phyloP scores from a whole-genome alignment of 2,888 invertebrate genomes.

The Nasonia oneida region DNA sequence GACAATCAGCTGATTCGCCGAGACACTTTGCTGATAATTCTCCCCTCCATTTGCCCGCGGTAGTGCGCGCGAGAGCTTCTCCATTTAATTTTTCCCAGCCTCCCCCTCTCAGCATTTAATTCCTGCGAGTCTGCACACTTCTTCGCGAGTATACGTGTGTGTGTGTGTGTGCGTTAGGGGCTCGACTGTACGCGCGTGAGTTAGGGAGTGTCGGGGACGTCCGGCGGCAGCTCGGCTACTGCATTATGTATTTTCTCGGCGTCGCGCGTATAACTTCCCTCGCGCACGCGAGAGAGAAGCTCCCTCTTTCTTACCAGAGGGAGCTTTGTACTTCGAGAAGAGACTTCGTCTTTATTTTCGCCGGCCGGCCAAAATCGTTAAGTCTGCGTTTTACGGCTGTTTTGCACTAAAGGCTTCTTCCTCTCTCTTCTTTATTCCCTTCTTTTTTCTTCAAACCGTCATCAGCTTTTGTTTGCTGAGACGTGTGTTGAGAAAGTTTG shows the following conservation, averaged over 20 bases:
- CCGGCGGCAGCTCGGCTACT: slow-evolving; percentile 79
- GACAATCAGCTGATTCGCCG: not conserved
- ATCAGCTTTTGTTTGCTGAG: slow-evolving; percentile 40
- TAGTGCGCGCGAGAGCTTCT: slow-evolving; percentile 7
- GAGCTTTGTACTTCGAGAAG: slow-evolving; percentile 7
- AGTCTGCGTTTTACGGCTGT: slow-evolving; percentile 26
- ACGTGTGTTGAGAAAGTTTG: not conserved
- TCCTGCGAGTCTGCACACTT: slow-evolving; percentile 59
- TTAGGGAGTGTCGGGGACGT: slow-evolving; percentile 78
- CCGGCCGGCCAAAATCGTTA: slow-evolving; percentile 58
- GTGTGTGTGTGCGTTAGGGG: not conserved
- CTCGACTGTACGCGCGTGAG: slow-evolving; percentile 66
- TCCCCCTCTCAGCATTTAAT: slow-evolving; percentile 61
- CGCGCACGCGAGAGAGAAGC: not conserved
- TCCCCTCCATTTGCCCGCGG: slow-evolving; percentile 61
- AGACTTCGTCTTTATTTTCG: slow-evolving; percentile 55
- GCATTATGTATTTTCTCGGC: slow-evolving; percentile 78
- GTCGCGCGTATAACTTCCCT: slow-evolving; percentile 50
- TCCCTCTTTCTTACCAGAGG: not conserved
- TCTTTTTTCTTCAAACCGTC: slow-evolving; percentile 45
- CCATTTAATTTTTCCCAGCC: slow-evolving; percentile 57
- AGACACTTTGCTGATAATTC: slow-evolving; percentile 4
- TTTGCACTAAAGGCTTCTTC: slow-evolving; percentile 60
- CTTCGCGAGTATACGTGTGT: slow-evolving; percentile 22
- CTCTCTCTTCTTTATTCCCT: slow-evolving; percentile 50